Evolutionary conservation across 2,888 invertebrate genomes (phyloP), one percentile per base, ranked within the genome.

Genomic region (Agrenia bidenticulata): DNA sequence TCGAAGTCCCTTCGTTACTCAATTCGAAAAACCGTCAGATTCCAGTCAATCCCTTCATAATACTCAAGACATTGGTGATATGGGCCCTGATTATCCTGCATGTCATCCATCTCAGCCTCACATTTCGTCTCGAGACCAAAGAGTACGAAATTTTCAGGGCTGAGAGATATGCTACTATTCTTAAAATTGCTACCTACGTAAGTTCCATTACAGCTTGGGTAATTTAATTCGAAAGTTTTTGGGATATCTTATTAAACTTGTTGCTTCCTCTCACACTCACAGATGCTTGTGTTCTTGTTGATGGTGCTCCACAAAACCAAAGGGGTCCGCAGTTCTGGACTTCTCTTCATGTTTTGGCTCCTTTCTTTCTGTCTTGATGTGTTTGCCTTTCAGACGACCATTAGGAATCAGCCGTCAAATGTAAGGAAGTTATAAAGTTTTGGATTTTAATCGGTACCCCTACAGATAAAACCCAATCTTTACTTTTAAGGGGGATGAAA

Each of bases 261-360:
- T 32, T 9, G 17, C 21, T 2, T 54, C n/a, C 13, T 32, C 32
- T 80, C 66, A 49, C 77, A 77, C 39, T 84, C 94, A 94, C 80
- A 57, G 57, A 26, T 83, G 64, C 82, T 93, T 77, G 84, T 89
- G 69, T 85, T 85, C 41, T 81, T 87, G 4, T 82, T 96, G 69
- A 82, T 93, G 70, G 83, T 87, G 76, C 87, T 89, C 78, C 94
- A 95, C 80, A 87, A 89, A 77, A 88, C 87, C 79, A 86, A 86
- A 82, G 97, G 97, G 17, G 85, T 93, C 77, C 85, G 90, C 77
- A 89, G 94, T 17, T 95, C 96, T 2, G 97, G 95, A 2, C 84
- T 92, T 60, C 82, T 94, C 62, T 96, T 94, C 81, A 81, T 94
- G 73, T 96, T 95, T 81, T 97, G 96, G 95, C 82, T 94, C 17